Base-by-base conservation (phyloP, 2,888 invertebrate species). In the Cheilosia vernalis region DNA sequence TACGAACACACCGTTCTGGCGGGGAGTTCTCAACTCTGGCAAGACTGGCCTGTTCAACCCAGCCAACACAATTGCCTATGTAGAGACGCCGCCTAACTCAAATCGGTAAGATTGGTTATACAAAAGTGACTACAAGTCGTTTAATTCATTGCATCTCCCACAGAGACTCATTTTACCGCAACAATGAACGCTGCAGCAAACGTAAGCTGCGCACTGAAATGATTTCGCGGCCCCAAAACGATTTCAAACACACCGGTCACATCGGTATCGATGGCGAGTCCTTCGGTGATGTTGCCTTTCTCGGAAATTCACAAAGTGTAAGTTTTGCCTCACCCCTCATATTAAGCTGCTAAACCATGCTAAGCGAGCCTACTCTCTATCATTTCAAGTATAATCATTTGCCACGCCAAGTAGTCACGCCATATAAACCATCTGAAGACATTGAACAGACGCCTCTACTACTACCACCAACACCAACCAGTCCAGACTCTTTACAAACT, bases 161-260 rank as follows among this genome's bases (percentile, higher is more conserved):
- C 13, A 93, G 94, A 5, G 95, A 95, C 89, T 94, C 94, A 0
- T 94, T 95, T 88, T 95, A 94, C 83, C 92, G 94, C 44, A 92
- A 93, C 4, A 90, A 88, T 77, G 94, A 94, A 87, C 93, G 93
- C 53, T 92, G 93, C 51, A 93, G 93, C 17, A 94, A 94, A 90
- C 93, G 96, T 67, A 95, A 95, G 88, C 93, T 98, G 72, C 94
- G 96, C 78, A 95, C 97, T 9, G 97, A 96, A 91, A 98, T 98
- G 98, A 99, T 99, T 89, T 98, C 98, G 60, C 96, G 97, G 81
- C 99, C 99, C 0, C 98, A 99, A 91, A 98, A 98, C 47, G 99
- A 99, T 91, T 95, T 99, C 21, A 97, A 98, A 89, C 99, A 99
- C 91, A 99, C 98, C 0, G 94, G 95, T 0, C 99, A 99, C 91